These are phyloP conservation scores for Gopherus flavomarginatus DNA, from an alignment of 2,113 vertebrate genomes.

Conservation along the genomic window DNA sequence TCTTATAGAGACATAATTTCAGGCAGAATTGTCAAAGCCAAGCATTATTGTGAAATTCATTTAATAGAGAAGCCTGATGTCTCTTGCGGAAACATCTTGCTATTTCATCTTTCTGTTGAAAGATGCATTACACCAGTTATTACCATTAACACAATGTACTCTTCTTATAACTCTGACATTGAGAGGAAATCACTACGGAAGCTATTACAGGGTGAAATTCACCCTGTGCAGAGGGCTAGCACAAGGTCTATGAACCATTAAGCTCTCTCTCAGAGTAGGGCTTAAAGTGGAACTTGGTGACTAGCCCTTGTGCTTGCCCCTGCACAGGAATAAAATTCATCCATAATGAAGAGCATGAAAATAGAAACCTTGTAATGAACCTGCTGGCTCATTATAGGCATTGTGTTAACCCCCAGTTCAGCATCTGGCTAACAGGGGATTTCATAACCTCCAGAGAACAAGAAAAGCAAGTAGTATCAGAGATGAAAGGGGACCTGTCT, in stretches of 20 bases:
- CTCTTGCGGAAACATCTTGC: background rate
- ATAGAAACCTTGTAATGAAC: background rate
- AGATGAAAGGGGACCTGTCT: background rate
- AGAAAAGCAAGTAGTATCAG: background rate
- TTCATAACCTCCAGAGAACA: background rate
- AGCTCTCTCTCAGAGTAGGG: background rate
- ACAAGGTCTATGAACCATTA: background rate
- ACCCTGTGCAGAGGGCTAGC: background rate
- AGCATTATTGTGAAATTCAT: background rate
- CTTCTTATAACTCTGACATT: constrained; percentile 8
- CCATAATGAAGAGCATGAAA: background rate
- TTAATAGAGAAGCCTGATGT: constrained; percentile 23
- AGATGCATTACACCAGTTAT: background rate
- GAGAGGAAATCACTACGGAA: background rate
- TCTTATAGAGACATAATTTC: background rate
- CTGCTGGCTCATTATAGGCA: background rate
- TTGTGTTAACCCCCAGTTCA: background rate
- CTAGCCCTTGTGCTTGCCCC: background rate
- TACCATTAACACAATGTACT: background rate
- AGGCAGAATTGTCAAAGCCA: constrained; percentile 1
- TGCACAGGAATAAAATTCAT: background rate
- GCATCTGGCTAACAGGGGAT: background rate
- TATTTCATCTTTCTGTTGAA: background rate
- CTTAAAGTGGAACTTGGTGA: background rate
- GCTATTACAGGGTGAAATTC: background rate